Percentiles rank a stretch among this genome's conserved stretches.
These are phyloP conservation scores for Aspidoscelis tigris DNA, from an alignment of 2,113 vertebrate genomes.

Conservation along the genomic window DNA sequence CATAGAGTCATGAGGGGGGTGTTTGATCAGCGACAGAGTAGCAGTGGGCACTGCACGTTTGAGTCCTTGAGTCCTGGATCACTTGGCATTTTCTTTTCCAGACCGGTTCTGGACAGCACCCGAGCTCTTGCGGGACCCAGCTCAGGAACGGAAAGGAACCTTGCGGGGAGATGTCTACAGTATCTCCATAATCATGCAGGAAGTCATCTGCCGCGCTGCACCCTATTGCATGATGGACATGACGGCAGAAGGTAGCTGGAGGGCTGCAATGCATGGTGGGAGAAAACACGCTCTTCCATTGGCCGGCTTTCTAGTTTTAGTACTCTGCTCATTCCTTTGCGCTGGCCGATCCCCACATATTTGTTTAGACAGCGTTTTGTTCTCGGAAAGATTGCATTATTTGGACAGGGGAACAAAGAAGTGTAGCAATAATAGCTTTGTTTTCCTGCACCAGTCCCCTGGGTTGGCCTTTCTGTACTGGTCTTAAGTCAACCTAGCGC, in stretches of 20 bases:
- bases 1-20: no score
- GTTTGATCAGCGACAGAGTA: no score
- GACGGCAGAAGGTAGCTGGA: slow-evolving; percentile 77
- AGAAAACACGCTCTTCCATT: not conserved
- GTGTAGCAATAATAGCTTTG: no score
- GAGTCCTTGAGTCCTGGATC: no score
- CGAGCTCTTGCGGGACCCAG: slow-evolving; percentile 81
- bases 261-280: not conserved
- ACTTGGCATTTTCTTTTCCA: slow-evolving; percentile 41
- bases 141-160: slow-evolving; percentile 74
- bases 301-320: not conserved
- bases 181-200: slow-evolving; percentile 88
- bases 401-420: no score
- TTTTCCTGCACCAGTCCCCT: no score
- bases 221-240: slow-evolving; percentile 92
- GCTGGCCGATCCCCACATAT: not conserved
- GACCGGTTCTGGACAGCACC: slow-evolving; percentile 92
- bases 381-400: no score
- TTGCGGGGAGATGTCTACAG: slow-evolving; percentile 84
- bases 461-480: no score
- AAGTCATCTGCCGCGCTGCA: slow-evolving; percentile 83
- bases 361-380: no score
- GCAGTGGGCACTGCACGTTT: no score
- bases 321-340: not conserved
- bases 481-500: no score